These are phyloP conservation scores for Acanthosoma haemorrhoidale DNA, from an alignment of 2,888 invertebrate species.

Conservation along the genomic window DNA sequence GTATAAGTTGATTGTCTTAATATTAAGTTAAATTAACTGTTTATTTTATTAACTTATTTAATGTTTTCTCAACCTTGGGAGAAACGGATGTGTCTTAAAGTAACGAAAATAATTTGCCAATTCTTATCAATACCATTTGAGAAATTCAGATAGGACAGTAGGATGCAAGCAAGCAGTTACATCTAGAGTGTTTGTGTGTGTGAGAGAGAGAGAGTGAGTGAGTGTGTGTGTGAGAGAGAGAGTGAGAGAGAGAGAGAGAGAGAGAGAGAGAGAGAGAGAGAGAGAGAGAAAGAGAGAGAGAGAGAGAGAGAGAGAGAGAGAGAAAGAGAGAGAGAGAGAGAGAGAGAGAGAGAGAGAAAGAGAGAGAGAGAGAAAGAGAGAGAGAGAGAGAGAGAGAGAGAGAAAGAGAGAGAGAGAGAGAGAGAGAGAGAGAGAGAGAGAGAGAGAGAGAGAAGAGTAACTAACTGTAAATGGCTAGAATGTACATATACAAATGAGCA, in stretches of 20 bases:
- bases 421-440: not conserved
- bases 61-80: no score
- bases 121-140: no score
- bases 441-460: not conserved
- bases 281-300: conserved; percentile 8
- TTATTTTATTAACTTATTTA: no score
- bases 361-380: not conserved
- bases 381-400: conserved; percentile 3
- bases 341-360: not conserved
- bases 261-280: not conserved
- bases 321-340: not conserved
- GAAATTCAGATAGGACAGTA: no score
- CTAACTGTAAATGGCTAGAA: no score
- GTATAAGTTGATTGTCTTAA: no score
- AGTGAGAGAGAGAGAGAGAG: conserved; percentile 3
- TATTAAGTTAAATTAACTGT: no score
- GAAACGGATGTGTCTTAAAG: no score
- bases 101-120: no score
- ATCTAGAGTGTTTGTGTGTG: not conserved
- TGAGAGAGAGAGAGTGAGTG: not conserved
- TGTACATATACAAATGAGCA: no score
- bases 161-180: no score
- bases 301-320: not conserved
- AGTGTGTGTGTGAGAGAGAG: not conserved
- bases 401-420: conserved; percentile 9